These are phyloP conservation scores for Myotis pilosus DNA, from an alignment of 2,797 vertebrate genomes.

Conservation along the genomic window DNA sequence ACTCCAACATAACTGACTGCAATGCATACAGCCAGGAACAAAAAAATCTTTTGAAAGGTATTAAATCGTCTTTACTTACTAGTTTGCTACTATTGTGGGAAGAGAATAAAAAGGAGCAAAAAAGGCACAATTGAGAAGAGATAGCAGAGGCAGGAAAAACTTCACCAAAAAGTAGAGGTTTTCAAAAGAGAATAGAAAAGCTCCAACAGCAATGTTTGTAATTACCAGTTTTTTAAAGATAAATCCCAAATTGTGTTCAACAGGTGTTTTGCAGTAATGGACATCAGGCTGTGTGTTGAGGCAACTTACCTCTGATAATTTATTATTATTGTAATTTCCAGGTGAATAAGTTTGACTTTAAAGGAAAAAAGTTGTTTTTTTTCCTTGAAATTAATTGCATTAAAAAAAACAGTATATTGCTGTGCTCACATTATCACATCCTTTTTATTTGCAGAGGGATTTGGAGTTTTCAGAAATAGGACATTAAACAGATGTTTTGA, in stretches of 20 bases:
- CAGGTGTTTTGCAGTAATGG: not conserved
- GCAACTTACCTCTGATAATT: not conserved
- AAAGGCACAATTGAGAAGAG: not conserved
- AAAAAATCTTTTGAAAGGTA: slow-evolving; percentile 37
- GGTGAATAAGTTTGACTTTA: not conserved
- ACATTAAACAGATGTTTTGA: not conserved
- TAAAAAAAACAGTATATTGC: not conserved
- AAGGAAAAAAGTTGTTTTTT: not conserved
- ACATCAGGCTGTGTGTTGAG: slow-evolving; percentile 37
- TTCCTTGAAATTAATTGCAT: slow-evolving; percentile 13
- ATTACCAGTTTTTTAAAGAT: not conserved
- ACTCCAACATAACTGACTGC: slow-evolving; percentile 2
- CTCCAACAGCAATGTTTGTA: slow-evolving; percentile 4
- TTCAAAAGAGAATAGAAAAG: not conserved
- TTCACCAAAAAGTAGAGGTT: not conserved
- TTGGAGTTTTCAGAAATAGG: slow-evolving; percentile 28
- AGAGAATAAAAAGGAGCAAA: not conserved
- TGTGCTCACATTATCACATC: slow-evolving; percentile 7
- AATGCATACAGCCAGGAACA: not conserved
- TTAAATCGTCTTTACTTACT: slow-evolving; percentile 19
- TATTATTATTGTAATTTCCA: slow-evolving; percentile 31
- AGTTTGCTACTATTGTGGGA: not conserved
- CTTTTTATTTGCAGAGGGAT: slow-evolving; percentile 3
- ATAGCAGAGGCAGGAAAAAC: not conserved
- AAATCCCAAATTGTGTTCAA: slow-evolving; percentile 40